Percentiles rank a stretch among this genome's conserved stretches.
Conservation (phyloP, 2,888 invertebrate genomes). For the Saturnia japonica region DNA sequence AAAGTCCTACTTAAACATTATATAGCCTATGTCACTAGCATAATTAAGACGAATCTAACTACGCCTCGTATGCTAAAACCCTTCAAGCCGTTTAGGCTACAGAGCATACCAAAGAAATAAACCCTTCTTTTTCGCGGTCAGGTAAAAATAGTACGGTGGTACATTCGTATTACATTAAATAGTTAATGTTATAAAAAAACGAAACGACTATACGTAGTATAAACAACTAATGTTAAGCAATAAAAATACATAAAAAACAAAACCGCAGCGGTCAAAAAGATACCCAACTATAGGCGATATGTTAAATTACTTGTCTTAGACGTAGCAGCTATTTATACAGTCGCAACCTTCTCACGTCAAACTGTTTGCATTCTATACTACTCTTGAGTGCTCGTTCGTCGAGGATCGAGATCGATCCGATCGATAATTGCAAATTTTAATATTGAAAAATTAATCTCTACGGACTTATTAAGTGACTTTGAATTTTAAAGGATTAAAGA, state of each 20-base stretch:
- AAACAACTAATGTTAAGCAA: background rate
- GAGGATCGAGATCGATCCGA: conserved; percentile 33
- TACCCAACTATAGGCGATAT: conserved; percentile 28
- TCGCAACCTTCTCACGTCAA: conserved; percentile 49
- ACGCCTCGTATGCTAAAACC: no score
- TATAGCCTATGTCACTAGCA: no score
- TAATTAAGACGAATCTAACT: no score
- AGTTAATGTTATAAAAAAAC: background rate
- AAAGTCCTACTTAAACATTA: no score
- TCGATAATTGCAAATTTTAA: conserved; percentile 10
- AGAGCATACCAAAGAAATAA: no score
- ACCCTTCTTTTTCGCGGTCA: no score
- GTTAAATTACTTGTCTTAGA: conserved; percentile 28
- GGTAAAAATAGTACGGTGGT: no score
- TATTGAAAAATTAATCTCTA: background rate
- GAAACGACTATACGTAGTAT: background rate
- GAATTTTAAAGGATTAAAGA: conserved; percentile 35
- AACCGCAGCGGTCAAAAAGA: conserved; percentile 24
- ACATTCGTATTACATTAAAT: background rate
- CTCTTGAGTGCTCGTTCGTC: conserved; percentile 50
- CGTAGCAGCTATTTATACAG: conserved; percentile 64
- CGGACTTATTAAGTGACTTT: conserved; percentile 27
- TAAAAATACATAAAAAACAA: conserved; percentile 11
- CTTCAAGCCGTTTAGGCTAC: no score
- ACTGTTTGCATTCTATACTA: conserved; percentile 57